phyloP scores from a whole-genome alignment of 1,140 invertebrate species.

The Frieseomelitta varia region DNA sequence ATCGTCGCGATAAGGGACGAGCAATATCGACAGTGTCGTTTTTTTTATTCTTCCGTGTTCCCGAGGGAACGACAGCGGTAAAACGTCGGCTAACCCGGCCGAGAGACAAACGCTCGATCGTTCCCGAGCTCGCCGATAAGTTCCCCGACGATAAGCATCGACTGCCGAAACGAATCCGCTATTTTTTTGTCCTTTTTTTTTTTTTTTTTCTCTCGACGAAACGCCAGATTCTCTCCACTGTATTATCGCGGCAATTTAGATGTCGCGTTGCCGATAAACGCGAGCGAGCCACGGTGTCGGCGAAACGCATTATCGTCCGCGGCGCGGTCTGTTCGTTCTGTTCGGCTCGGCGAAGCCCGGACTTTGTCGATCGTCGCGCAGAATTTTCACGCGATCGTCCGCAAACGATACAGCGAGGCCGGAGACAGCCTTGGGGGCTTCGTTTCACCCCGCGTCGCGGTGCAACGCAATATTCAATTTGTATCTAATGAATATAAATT shows the following conservation, averaged over 20 bases:
- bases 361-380: conserved; percentile 16
- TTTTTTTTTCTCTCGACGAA: background rate
- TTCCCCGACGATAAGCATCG: conserved; percentile 26
- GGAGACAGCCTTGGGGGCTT: conserved; percentile 41
- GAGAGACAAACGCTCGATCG: background rate
- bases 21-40: background rate
- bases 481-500: conserved; percentile 64
- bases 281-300: background rate
- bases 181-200: background rate
- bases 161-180: conserved; percentile 42
- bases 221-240: background rate
- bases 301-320: conserved; percentile 27
- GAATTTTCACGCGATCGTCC: background rate
- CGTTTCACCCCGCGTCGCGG: conserved; percentile 36
- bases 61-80: conserved; percentile 2
- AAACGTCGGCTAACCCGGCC: background rate
- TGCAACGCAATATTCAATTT: conserved; percentile 66
- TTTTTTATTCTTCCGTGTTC: conserved; percentile 6
- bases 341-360: conserved; percentile 7
- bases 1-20: background rate
- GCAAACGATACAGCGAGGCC: background rate
- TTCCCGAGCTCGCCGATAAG: background rate
- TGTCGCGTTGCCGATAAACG: conserved; percentile 38
- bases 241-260: conserved; percentile 52
- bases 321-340: conserved; percentile 45